Percentiles rank a stretch among this genome's conserved stretches.
Conservation (phyloP, 1,140 invertebrate species). For the Lepidurus apus region DNA sequence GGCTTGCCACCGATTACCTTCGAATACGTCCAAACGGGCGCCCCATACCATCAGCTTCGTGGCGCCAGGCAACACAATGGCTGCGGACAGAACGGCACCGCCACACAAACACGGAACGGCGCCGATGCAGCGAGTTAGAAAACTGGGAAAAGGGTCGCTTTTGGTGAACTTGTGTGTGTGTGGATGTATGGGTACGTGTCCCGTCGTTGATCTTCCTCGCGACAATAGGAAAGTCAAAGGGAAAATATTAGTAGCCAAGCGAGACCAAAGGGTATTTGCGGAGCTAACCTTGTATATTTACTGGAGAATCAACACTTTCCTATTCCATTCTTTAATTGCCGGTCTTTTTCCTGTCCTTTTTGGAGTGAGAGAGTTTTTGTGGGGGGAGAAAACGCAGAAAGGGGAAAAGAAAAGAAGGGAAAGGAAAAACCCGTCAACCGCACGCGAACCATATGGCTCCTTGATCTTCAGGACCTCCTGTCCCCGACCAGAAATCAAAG, state of each 20-base stretch:
- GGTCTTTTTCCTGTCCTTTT: too few relatives aligned
- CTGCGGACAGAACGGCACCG: constrained; percentile 20
- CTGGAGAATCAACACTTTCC: too few relatives aligned
- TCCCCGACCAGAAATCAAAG: neutral
- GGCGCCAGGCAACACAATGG: constrained; percentile 16
- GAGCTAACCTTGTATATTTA: too few relatives aligned
- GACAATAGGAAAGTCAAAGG: too few relatives aligned
- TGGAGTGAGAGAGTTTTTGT: too few relatives aligned
- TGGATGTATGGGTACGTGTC: too few relatives aligned
- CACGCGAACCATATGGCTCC: constrained; percentile 1
- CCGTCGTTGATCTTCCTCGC: too few relatives aligned
- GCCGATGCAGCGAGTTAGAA: neutral
- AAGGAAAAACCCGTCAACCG: neutral
- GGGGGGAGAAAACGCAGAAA: neutral
- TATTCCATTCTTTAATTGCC: too few relatives aligned
- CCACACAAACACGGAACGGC: neutral
- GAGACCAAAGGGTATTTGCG: too few relatives aligned
- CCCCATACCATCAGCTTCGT: neutral
- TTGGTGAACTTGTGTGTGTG: too few relatives aligned
- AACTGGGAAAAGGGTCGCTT: neutral
- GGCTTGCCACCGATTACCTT: constrained; percentile 1
- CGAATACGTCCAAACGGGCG: neutral
- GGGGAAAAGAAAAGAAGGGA: neutral
- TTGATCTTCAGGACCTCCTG: neutral
- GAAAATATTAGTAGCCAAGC: too few relatives aligned